Percentiles rank a stretch among this genome's conserved stretches.
These are phyloP conservation scores for Tor tambroides DNA, from an alignment of 2,113 vertebrate genomes.

Conservation along the genomic window DNA sequence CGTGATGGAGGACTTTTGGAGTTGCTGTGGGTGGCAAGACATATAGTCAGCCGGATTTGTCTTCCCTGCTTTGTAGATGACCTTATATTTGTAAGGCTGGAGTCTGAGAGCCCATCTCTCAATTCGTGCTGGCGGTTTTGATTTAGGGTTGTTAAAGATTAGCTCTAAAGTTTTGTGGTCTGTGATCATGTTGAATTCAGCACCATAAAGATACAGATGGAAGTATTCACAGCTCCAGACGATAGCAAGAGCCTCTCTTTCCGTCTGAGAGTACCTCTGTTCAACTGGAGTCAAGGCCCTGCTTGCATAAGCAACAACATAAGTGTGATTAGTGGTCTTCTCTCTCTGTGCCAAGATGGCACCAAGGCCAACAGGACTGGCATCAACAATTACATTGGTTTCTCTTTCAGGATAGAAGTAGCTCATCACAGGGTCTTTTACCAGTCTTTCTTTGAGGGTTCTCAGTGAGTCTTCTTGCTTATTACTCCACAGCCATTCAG, in stretches of 20 bases:
- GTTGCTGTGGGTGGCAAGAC: background rate
- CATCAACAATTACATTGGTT: background rate
- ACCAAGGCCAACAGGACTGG: background rate
- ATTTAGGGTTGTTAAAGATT: background rate
- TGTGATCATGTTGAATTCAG: slow-evolving; percentile 11
- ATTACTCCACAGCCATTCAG: background rate
- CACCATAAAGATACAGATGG: background rate
- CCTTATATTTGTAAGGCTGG: background rate
- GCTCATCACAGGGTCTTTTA: background rate
- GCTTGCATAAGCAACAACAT: background rate
- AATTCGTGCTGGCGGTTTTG: background rate
- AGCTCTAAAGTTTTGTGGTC: background rate
- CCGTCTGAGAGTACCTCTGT: background rate
- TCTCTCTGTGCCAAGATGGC: background rate
- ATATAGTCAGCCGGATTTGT: background rate
- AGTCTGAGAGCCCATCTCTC: background rate
- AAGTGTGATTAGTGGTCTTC: background rate
- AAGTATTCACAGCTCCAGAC: background rate
- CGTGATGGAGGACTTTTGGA: background rate
- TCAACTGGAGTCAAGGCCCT: background rate
- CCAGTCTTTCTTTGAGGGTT: background rate
- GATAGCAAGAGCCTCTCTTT: background rate
- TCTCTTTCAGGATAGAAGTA: slow-evolving; percentile 9
- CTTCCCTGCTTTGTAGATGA: background rate
- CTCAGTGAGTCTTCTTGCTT: background rate